phyloP scores from a whole-genome alignment of 2,113 vertebrate species.

The Hippocampus mohnikei region DNA sequence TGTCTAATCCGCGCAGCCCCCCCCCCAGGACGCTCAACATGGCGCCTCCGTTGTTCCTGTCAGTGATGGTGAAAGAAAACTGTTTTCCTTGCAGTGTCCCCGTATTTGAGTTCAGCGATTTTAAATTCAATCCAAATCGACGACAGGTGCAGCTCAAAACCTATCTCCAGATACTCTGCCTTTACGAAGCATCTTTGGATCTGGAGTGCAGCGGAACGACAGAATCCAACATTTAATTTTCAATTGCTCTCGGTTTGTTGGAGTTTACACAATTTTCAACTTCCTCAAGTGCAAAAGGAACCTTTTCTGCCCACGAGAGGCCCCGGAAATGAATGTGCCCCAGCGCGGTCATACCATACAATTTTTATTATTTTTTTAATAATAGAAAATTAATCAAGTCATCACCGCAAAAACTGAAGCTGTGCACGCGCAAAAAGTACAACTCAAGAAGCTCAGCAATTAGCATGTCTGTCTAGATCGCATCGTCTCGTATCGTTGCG shows the following conservation, averaged over 20 bases:
- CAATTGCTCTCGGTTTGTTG: not conserved
- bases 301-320: not conserved
- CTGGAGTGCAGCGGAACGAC: not conserved
- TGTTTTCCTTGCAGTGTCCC: too few species aligned
- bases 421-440: too few species aligned
- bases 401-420: conserved; percentile 34
- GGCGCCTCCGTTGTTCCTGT: conserved; percentile 41
- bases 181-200: not conserved
- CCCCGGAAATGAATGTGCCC: conserved; percentile 1
- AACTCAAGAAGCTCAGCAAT: too few species aligned
- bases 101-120: too few species aligned
- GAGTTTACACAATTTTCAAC: not conserved
- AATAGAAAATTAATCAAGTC: conserved; percentile 43
- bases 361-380: too few species aligned
- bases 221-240: not conserved
- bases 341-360: conserved; percentile 2
- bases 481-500: conserved; percentile 10
- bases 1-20: conserved; percentile 61
- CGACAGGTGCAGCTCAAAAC: too few species aligned
- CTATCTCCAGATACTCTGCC: too few species aligned
- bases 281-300: not conserved
- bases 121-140: too few species aligned
- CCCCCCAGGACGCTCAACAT: conserved; percentile 30
- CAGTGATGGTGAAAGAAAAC: conserved; percentile 24
- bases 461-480: too few species aligned